Evolutionary conservation across 2,888 invertebrate genomes (phyloP), one percentile per base, ranked within the genome.

Genomic region (Blastobasis adustella): DNA sequence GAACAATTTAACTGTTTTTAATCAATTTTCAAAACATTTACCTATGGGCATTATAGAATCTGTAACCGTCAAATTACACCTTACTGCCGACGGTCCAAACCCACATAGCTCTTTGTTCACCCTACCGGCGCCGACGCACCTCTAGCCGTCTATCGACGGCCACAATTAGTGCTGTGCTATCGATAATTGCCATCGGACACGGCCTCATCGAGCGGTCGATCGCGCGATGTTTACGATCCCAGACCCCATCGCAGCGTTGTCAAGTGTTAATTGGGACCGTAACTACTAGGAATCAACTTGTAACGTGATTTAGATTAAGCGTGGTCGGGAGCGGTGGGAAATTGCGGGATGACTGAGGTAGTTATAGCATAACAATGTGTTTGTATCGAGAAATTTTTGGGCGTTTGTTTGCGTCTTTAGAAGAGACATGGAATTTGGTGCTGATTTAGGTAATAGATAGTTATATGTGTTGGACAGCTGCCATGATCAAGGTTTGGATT

Each of bases 181-280:
- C 83, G 81, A 78, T 83, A 83, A 84, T 84, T 83, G 79, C 78
- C 65, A 84, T 83, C 83, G 70, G 67, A 55, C 58, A 55, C 56
- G 55, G 54, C 60, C 51, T 59, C 62, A 60, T 63, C 59, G 57
- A 43, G 9, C 49, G 49, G 37, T 51, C 58, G 51, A 57, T 57
- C 52, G 57, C 39, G 45, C 46, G 52, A 57, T 56, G 60, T 57
- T 57, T 58, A 58, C 57, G 58, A 52, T 38, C 4, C 39, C 54
- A 54, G 58, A 55, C 54, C 46, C 49, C 52, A 53, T 56, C 52
- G 51, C 47, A 41, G 7, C 47, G 40, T 41, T 47, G 54, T 51
- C 52, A 51, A 52, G 56, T 60, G 60, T 58, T 60, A 60, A 60
- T 58, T 57, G 58, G 55, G 8, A 44, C 44, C 38, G 50, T 52